phyloP scores from a whole-genome alignment of 2,113 vertebrate species.

The Benitochromis conjunctus region DNA sequence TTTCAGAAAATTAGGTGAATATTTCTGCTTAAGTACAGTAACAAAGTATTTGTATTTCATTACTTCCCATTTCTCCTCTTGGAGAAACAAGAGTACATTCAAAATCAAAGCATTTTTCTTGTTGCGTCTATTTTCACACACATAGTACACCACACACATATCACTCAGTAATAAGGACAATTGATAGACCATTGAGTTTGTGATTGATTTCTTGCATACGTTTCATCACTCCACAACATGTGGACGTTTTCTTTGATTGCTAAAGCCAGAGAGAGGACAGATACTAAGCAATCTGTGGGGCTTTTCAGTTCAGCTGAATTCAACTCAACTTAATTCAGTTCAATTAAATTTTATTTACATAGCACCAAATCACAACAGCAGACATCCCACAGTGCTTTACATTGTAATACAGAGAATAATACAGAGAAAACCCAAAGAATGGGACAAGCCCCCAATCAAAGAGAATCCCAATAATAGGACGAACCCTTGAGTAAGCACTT shows the following conservation, averaged over 20 bases:
- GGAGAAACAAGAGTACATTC: not conserved
- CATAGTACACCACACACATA: slow-evolving; percentile 7
- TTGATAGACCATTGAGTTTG: slow-evolving; percentile 33
- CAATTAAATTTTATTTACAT: not conserved
- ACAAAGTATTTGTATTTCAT: not conserved
- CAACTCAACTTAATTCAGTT: not conserved
- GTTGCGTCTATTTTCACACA: not conserved
- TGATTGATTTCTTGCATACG: slow-evolving; percentile 38
- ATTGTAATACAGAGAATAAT: too few species aligned
- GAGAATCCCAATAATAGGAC: too few species aligned
- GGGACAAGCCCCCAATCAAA: too few species aligned
- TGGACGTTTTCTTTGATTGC: slow-evolving; percentile 50
- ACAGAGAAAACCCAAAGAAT: too few species aligned
- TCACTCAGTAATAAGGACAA: slow-evolving; percentile 9
- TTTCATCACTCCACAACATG: slow-evolving; percentile 2
- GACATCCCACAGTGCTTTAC: too few species aligned
- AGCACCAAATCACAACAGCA: not conserved
- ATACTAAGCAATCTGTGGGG: slow-evolving; percentile 23
- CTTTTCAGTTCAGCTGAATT: not conserved
- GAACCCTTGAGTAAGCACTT: too few species aligned
- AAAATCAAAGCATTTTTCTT: not conserved
- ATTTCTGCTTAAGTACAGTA: too few species aligned
- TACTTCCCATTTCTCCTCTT: not conserved
- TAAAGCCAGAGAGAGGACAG: slow-evolving; percentile 8
- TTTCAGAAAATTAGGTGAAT: not conserved